A percentile compares a stretch with the other conserved stretches of the same genome.
Evolutionary conservation across 2,888 invertebrate species (phyloP).

Genomic region (Eudasyphora cyanicolor): DNA sequence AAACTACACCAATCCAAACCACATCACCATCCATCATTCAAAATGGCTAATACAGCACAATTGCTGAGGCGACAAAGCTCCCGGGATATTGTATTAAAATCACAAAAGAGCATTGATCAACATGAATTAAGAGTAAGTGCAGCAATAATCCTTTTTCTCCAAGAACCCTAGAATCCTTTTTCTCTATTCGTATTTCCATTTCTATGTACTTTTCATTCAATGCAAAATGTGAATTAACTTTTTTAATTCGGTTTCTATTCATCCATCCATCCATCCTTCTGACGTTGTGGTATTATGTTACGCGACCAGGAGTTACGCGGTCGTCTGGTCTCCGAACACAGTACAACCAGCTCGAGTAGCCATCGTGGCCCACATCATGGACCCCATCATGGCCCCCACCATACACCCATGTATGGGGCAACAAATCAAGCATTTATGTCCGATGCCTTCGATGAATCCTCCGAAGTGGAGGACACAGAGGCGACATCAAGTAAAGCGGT

Average conservation of each 20-base stretch:
- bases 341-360: conserved; percentile 84
- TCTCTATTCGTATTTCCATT: background rate
- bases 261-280: background rate
- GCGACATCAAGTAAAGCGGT: conserved; percentile 77
- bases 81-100: conserved; percentile 85
- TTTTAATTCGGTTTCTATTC: conserved; percentile 26
- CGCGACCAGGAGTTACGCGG: conserved; percentile 86
- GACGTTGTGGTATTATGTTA: too few species aligned
- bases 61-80: conserved; percentile 93
- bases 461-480: conserved; percentile 78
- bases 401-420: conserved; percentile 87
- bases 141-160: background rate
- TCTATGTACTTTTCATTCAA: background rate
- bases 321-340: conserved; percentile 88
- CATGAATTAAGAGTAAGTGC: conserved; percentile 89
- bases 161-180: background rate
- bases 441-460: conserved; percentile 77
- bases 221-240: background rate
- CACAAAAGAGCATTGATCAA: conserved; percentile 89
- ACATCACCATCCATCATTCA: conserved; percentile 46
- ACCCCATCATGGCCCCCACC: conserved; percentile 72
- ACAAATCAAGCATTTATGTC: conserved; percentile 89
- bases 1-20: conserved; percentile 23
- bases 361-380: conserved; percentile 74
- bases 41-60: conserved; percentile 95